phyloP scores from a whole-genome alignment of 2,888 invertebrate genomes.

The Scaptodrosophila latifasciaeformis region DNA sequence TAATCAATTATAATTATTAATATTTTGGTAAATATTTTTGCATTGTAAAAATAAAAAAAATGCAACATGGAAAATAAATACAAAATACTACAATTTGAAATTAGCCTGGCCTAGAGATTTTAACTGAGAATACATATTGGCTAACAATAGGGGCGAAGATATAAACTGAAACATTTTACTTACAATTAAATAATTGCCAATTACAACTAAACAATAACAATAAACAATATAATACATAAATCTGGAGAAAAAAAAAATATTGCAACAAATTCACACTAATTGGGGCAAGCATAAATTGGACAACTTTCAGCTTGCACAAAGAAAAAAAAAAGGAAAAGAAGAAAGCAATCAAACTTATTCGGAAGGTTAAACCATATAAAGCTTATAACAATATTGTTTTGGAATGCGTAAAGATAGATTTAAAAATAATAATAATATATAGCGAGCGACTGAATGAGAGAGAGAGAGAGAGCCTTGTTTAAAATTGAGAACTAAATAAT shows the following conservation, averaged over 20 bases:
- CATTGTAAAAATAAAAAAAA: slow-evolving; percentile 36
- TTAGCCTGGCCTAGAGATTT: not conserved
- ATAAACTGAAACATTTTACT: slow-evolving; percentile 23
- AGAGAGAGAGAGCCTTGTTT: not conserved
- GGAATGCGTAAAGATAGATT: slow-evolving; percentile 35
- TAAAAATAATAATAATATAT: slow-evolving; percentile 21
- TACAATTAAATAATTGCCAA: slow-evolving; percentile 44
- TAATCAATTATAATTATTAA: not conserved
- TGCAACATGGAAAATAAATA: slow-evolving; percentile 8
- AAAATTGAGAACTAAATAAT: not conserved
- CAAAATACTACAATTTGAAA: not conserved
- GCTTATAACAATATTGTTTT: no score
- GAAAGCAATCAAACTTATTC: no score
- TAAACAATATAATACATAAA: slow-evolving; percentile 46
- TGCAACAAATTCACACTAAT: slow-evolving; percentile 54
- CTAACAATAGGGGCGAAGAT: not conserved
- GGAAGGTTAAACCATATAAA: no score
- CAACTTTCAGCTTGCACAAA: not conserved
- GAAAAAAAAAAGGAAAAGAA: slow-evolving; percentile 14
- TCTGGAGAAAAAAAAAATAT: slow-evolving; percentile 32
- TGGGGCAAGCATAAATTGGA: slow-evolving; percentile 44
- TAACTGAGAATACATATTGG: not conserved
- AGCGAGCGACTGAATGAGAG: not conserved
- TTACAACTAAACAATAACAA: slow-evolving; percentile 59
- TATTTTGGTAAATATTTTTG: slow-evolving; percentile 26